Evolutionary conservation across 2,113 vertebrate species (phyloP).

Genomic region (Ursus arctos): DNA sequence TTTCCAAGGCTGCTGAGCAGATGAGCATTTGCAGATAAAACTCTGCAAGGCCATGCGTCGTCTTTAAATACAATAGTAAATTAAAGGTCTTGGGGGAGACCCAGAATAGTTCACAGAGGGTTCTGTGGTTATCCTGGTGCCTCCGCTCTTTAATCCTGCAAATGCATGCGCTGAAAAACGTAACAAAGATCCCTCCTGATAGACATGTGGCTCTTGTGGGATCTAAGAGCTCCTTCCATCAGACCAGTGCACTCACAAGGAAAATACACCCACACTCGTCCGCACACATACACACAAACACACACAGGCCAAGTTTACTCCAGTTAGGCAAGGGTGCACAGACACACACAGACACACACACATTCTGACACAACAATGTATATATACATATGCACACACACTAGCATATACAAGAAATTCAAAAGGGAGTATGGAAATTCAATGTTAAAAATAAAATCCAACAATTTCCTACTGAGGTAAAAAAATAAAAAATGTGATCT

Average conservation of each 20-base stretch:
- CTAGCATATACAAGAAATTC: neutral
- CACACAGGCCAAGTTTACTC: neutral
- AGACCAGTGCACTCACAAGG: slow-evolving; percentile 32
- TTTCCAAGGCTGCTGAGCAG: neutral
- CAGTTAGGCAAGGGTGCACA: neutral
- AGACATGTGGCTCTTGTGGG: slow-evolving; percentile 70
- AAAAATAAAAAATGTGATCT: neutral
- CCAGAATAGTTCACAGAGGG: slow-evolving; percentile 80
- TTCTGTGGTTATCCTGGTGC: slow-evolving; percentile 77
- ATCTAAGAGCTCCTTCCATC: slow-evolving; percentile 51
- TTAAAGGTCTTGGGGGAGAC: slow-evolving; percentile 76
- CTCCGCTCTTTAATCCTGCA: slow-evolving; percentile 82
- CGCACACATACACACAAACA: neutral
- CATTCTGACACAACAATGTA: neutral
- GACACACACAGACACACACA: neutral
- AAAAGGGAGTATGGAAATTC: neutral
- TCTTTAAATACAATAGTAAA: slow-evolving; percentile 82
- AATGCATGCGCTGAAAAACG: slow-evolving; percentile 71
- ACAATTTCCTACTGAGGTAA: neutral
- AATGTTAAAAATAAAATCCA: slow-evolving; percentile 51
- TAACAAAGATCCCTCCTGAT: slow-evolving; percentile 69
- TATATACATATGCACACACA: neutral
- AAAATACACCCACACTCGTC: neutral
- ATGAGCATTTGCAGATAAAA: slow-evolving; percentile 26
- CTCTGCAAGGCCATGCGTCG: slow-evolving; percentile 30